phyloP scores from a whole-genome alignment of 2,113 vertebrate genomes.

The Silurus meridionalis region DNA sequence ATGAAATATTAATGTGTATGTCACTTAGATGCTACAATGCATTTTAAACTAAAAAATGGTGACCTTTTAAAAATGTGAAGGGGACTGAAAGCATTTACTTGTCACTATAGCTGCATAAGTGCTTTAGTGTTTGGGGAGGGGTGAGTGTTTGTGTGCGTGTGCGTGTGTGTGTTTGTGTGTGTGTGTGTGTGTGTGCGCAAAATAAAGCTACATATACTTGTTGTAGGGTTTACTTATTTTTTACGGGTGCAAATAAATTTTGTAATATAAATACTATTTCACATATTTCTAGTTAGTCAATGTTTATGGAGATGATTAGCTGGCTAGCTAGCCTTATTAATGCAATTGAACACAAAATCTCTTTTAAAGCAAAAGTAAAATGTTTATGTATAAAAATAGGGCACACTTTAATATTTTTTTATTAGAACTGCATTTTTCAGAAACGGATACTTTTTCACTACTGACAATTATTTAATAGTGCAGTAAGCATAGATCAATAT shows the following conservation, averaged over 20 bases:
- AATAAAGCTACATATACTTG: neutral
- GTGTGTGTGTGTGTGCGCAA: too few relatives aligned
- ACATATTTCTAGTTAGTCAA: too few relatives aligned
- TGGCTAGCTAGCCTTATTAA: too few relatives aligned
- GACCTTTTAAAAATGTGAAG: neutral
- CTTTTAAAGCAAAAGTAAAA: neutral
- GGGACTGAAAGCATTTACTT: neutral
- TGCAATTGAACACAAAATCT: too few relatives aligned
- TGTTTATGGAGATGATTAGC: too few relatives aligned
- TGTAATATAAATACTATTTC: too few relatives aligned
- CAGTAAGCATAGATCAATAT: neutral
- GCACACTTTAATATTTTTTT: too few relatives aligned
- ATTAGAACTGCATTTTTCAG: too few relatives aligned
- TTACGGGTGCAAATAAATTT: neutral
- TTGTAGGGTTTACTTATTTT: neutral
- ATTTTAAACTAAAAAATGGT: neutral
- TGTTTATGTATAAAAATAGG: neutral
- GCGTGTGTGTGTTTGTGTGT: neutral
- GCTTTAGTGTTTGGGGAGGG: neutral
- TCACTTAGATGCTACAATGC: neutral
- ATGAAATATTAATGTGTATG: neutral
- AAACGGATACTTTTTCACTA: neutral
- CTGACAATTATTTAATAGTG: neutral
- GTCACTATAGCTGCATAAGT: neutral
- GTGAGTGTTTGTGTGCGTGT: neutral